Base-by-base conservation (phyloP, 2,797 vertebrate species). In the Tokudaia muenninki region DNA sequence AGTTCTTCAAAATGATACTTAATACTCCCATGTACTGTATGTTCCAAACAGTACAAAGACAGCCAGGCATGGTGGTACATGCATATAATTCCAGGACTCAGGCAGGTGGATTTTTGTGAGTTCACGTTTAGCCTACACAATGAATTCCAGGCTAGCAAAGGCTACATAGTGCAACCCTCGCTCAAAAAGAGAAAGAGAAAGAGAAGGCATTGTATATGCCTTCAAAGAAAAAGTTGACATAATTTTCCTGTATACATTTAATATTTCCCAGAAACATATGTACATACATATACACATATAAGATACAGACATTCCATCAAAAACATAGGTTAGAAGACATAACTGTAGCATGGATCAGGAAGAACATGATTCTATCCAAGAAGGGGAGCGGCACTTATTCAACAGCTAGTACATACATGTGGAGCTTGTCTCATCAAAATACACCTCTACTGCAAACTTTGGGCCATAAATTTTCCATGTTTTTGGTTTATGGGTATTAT, bases 401-500 rank as follows among this genome's bases (percentile, higher is more conserved):
- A 91, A 55, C 92, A 97, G 81, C 16, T 44, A 65, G 9, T 47
- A 50, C 3, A 19, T 4, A 26, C 21, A 21, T 17, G 59, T 67
- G 82, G 91, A 14, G 99, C 97, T 97, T 1, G 97, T 98, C 5
- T 99, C 99, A 79, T 8, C 94, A 98, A 99, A 99, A 82, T 98
- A 98, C 95, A 99, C 47, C 0, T 99, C 99, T 91, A 99, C 98
- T 55, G 99, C 99, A 98, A 99, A 99, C 8, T 98, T 98, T 93
- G 99, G 98, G n/a, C 98, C 99, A 97, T 99, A 99, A 93, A 99
- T 97, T 93, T 99, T 98, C 99, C 99, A 99, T 24, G 98, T 99
- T 98, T 99, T 99, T n/a, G 98, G 94, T 96, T 99, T 99, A 98
- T 99, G 99, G 37, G 99, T 99, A 98, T 99, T 99, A 98, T 99